phyloP scores from a whole-genome alignment of 2,113 vertebrate species.

The Catharus fuscescens region DNA sequence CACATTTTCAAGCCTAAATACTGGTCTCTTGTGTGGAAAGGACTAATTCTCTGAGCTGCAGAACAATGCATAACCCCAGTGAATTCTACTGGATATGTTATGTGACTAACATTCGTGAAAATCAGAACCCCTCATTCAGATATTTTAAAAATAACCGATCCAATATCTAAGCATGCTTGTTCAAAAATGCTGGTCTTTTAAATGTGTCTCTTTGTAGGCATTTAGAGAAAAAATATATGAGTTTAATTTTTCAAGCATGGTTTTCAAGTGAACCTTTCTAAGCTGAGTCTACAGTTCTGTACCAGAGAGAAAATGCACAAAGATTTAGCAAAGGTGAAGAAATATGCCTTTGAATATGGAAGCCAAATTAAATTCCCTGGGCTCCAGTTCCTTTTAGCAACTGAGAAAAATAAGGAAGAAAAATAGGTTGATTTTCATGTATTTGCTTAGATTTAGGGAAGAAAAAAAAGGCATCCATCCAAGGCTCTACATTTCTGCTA shows the following conservation, averaged over 20 bases:
- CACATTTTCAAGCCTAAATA: background rate
- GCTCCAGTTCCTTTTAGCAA: background rate
- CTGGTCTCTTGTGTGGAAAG: background rate
- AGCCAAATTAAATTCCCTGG: background rate
- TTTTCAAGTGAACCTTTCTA: background rate
- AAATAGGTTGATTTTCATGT: background rate
- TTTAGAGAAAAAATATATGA: background rate
- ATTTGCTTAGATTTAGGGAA: conserved; percentile 30
- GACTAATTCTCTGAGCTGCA: background rate
- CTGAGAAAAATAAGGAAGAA: background rate
- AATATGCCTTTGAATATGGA: background rate
- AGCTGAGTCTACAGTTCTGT: background rate
- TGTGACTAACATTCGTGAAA: background rate
- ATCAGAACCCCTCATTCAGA: background rate
- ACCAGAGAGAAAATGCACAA: background rate
- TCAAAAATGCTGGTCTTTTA: background rate
- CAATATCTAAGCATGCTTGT: background rate
- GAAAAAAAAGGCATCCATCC: background rate
- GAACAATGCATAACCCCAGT: background rate
- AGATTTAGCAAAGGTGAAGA: background rate
- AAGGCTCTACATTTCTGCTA: background rate
- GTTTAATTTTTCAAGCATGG: background rate
- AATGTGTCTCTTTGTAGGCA: background rate
- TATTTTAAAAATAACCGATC: background rate
- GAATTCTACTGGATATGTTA: background rate